These are phyloP conservation scores for Neotoxoptera formosana DNA, from an alignment of 1,140 invertebrate genomes.

Conservation along the genomic window DNA sequence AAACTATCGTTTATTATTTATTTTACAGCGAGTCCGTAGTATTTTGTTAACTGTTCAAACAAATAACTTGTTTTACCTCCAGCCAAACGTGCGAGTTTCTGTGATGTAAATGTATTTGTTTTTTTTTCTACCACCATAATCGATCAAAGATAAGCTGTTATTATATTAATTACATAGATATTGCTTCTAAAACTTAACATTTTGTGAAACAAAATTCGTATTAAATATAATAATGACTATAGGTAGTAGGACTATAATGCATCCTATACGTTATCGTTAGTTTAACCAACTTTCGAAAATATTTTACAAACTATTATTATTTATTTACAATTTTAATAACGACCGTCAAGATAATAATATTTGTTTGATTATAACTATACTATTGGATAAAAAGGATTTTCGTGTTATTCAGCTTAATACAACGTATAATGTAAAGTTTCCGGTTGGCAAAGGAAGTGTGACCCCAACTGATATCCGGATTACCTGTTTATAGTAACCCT, in stretches of 20 bases:
- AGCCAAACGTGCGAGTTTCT: background rate
- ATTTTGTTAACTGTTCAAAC: background rate
- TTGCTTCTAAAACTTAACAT: background rate
- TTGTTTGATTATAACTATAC: background rate
- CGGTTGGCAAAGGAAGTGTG: background rate
- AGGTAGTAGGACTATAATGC: too few species aligned
- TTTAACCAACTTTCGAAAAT: background rate
- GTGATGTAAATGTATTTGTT: background rate
- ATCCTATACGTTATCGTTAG: background rate
- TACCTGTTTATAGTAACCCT: background rate
- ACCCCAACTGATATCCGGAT: slow-evolving; percentile 5
- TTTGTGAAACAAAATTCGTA: background rate
- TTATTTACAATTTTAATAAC: slow-evolving; percentile 4
- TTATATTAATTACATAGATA: background rate
- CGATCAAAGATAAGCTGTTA: background rate
- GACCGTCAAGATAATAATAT: background rate
- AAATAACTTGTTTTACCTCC: background rate
- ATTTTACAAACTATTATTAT: slow-evolving; percentile 3
- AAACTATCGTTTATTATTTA: background rate
- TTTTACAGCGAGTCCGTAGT: background rate
- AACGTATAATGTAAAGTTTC: background rate
- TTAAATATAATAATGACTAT: background rate
- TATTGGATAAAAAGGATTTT: background rate
- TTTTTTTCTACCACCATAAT: background rate
- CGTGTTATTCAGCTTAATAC: background rate